Evolutionary conservation across 2,888 invertebrate species (phyloP), one percentile per base, ranked within the genome.

Genomic region (Minunthozetes semirufus): DNA sequence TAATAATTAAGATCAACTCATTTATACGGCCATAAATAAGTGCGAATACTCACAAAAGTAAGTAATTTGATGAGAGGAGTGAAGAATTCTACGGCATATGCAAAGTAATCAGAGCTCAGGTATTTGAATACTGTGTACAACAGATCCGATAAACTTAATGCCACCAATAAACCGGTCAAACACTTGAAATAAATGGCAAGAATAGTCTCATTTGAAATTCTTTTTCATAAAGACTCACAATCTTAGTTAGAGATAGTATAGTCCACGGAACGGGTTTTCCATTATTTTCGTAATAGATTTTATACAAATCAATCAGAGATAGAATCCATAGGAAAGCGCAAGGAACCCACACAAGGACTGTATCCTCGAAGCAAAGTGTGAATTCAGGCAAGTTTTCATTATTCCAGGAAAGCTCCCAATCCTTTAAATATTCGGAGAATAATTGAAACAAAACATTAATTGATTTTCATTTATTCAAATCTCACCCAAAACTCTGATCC

Each of bases 331-430:
- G 53, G 25, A 73, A 15, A 33, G 29, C 27, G 29, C 68, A 77
- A 17, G 68, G 59, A 48, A 46, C 50, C 76, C 72, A 72, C n/a
- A 75, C 48, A 17, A 76, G 19, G n/a, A 42, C 25, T 29, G 72
- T 75, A 17, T 75, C 73, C 19, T 75, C 72, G 19, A 75, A 75
- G 27, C 75, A 75, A 33, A 38, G 33, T 5, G 75, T 72, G 22
- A 75, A 75, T n/a, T 75, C 75, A 0, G 75, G 75, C 19, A 63
- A 46, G 2, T 29, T 4, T 22, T 63, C 9, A 8, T 48, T 56
- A 42, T 73, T 8, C 75, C 75, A 75, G 8, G 66, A 56, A 9
- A 71, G 38, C 1, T 72, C n/a, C 27, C 33, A 46, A 50, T 75
- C 72, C 74, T 74, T 68, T 38, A 29, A 70, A 70, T 8, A 38